A percentile compares a stretch with the other conserved stretches of the same genome.
phyloP scores from a whole-genome alignment of 2,888 invertebrate species.

The Xestia xanthographa region DNA sequence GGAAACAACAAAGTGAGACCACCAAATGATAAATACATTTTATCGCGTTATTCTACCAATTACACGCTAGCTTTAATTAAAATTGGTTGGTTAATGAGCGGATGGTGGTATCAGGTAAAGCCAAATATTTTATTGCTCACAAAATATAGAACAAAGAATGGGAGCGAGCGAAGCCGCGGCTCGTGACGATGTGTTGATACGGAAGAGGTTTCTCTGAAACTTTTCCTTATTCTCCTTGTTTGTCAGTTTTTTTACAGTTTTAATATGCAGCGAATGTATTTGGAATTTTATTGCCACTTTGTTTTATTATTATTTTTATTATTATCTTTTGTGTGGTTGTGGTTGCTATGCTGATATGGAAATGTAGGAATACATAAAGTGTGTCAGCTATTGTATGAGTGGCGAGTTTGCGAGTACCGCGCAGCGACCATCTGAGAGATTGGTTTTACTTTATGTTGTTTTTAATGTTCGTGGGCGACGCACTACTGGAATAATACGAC shows the following conservation, averaged over 20 bases:
- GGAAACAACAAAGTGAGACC: slow-evolving; percentile 50
- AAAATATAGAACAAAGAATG: slow-evolving; percentile 29
- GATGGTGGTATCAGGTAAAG: slow-evolving; percentile 57
- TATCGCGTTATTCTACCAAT: slow-evolving; percentile 57
- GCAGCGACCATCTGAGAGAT: slow-evolving; percentile 36
- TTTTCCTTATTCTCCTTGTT: slow-evolving; percentile 72
- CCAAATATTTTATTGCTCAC: slow-evolving; percentile 61
- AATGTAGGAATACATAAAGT: slow-evolving; percentile 58
- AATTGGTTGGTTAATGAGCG: slow-evolving; percentile 59
- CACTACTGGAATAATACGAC: slow-evolving; percentile 22
- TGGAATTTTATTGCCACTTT: slow-evolving; percentile 62
- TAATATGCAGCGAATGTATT: slow-evolving; percentile 55
- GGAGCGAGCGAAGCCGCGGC: slow-evolving; percentile 17
- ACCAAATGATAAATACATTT: slow-evolving; percentile 48
- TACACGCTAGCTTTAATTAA: slow-evolving; percentile 63
- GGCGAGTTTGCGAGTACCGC: slow-evolving; percentile 36
- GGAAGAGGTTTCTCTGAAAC: slow-evolving; percentile 66
- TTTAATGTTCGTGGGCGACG: slow-evolving; percentile 49
- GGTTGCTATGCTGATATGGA: slow-evolving; percentile 52
- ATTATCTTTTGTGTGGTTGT: slow-evolving; percentile 57
- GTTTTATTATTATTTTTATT: slow-evolving; percentile 65
- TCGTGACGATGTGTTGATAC: slow-evolving; percentile 60
- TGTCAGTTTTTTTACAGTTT: slow-evolving; percentile 59
- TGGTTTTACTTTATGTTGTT: slow-evolving; percentile 55
- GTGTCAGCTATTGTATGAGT: slow-evolving; percentile 45